Percentiles rank a stretch among this genome's conserved stretches.
These are phyloP conservation scores for Calycopis cecrops DNA, from an alignment of 1,140 invertebrate genomes.

Conservation along the genomic window DNA sequence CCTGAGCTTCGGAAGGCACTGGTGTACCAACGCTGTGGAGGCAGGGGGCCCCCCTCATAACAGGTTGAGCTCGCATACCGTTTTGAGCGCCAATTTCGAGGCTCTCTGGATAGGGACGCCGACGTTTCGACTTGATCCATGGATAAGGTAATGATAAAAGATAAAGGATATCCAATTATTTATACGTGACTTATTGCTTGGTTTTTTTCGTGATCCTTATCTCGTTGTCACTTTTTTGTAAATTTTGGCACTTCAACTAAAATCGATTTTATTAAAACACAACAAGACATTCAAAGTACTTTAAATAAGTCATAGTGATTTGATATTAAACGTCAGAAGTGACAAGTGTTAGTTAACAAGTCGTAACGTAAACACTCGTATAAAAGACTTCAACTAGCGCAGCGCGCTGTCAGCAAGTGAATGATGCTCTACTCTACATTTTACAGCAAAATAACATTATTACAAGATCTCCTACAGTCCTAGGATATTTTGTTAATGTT, in stretches of 20 bases:
- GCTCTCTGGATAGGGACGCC: conserved; percentile 46
- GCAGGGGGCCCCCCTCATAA: conserved; percentile 43
- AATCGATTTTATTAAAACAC: neutral
- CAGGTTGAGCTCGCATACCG: conserved; percentile 66
- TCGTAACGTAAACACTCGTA: conserved; percentile 11
- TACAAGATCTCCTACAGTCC: too few species aligned
- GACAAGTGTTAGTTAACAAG: neutral
- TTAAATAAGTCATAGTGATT: too few species aligned
- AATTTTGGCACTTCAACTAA: neutral
- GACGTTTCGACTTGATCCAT: conserved; percentile 39
- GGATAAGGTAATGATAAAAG: conserved; percentile 46
- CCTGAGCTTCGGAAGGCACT: conserved; percentile 50
- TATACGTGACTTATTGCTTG: conserved; percentile 19
- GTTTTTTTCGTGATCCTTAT: conserved; percentile 11
- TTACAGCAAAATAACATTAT: too few species aligned
- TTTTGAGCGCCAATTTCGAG: conserved; percentile 66
- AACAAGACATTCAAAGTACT: too few species aligned
- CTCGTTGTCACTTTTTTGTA: conserved; percentile 7
- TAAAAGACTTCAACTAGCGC: conserved; percentile 27
- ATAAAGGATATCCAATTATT: conserved; percentile 23
- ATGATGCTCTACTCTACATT: too few species aligned
- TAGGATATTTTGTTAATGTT: too few species aligned
- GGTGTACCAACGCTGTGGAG: conserved; percentile 23
- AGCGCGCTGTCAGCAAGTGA: too few species aligned
- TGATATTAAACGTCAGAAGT: neutral